phyloP scores from a whole-genome alignment of 2,113 vertebrate genomes.

The Syngnathoides biaculeatus region DNA sequence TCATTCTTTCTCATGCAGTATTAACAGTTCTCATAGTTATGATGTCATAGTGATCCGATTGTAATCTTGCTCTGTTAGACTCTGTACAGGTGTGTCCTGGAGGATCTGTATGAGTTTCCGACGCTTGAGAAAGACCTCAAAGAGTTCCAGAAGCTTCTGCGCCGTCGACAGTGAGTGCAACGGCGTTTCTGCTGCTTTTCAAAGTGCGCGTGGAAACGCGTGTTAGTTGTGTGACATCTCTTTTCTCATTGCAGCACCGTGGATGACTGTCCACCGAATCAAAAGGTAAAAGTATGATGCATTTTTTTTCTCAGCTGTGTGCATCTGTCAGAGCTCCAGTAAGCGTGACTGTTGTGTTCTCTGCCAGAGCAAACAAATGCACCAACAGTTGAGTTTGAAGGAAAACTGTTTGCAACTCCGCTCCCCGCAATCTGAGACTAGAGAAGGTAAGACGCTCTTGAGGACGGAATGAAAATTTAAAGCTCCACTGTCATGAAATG shows the following conservation, averaged over 20 bases:
- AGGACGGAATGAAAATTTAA: too few species aligned
- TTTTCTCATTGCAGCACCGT: slow-evolving; percentile 79
- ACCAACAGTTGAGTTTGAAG: slow-evolving; percentile 93
- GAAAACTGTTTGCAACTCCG: slow-evolving; percentile 88
- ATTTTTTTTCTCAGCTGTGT: not conserved
- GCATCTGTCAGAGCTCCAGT: not conserved
- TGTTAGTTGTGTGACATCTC: not conserved
- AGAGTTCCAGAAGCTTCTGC: slow-evolving; percentile 95
- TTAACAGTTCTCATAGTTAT: too few species aligned
- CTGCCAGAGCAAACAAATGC: slow-evolving; percentile 86
- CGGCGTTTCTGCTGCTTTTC: not conserved
- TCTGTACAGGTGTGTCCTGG: slow-evolving; percentile 90
- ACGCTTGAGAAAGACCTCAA: slow-evolving; percentile 92
- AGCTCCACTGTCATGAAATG: too few species aligned
- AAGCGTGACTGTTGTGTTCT: not conserved
- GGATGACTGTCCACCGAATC: slow-evolving; percentile 92
- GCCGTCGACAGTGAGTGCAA: slow-evolving; percentile 90
- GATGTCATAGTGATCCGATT: not conserved
- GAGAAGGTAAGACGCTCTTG: slow-evolving; percentile 78
- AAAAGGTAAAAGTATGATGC: slow-evolving; percentile 59
- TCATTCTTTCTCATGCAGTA: too few species aligned
- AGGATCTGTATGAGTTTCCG: slow-evolving; percentile 94
- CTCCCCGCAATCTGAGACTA: slow-evolving; percentile 77
- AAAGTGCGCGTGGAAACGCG: not conserved
- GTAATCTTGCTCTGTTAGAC: slow-evolving; percentile 72